Evolutionary conservation across 2,888 invertebrate genomes (phyloP).

Genomic region (Cheilosia impressa): DNA sequence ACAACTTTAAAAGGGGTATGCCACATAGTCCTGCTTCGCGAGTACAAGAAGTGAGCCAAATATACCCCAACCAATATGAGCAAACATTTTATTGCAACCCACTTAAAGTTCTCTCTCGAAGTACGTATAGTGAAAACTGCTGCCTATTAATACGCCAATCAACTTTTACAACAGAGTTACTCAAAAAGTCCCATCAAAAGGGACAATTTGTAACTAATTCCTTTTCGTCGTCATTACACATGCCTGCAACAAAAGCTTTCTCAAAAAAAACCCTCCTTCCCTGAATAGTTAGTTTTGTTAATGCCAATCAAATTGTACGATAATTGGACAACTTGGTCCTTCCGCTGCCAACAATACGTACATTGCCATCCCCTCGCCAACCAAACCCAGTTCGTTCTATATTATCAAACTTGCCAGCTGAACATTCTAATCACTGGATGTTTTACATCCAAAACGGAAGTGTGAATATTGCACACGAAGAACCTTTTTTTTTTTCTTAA

Average conservation of each 20-base stretch:
- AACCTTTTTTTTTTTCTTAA: constrained; percentile 37
- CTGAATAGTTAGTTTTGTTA: constrained; percentile 40
- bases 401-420: constrained; percentile 60
- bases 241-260: background rate
- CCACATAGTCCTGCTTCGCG: no score
- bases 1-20: no score
- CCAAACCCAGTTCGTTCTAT: constrained; percentile 38
- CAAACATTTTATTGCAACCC: no score
- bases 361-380: background rate
- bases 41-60: no score
- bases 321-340: constrained; percentile 73
- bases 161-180: constrained; percentile 21
- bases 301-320: constrained; percentile 71
- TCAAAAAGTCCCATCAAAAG: constrained; percentile 4
- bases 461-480: constrained; percentile 59
- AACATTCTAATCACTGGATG: constrained; percentile 66
- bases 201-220: constrained; percentile 18
- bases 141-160: no score
- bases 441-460: constrained; percentile 69
- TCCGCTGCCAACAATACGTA: constrained; percentile 56
- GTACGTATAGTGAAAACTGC: no score
- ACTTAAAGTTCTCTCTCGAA: no score
- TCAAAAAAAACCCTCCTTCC: background rate
- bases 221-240: constrained; percentile 1
- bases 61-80: no score